phyloP scores from a whole-genome alignment of 2,888 invertebrate species.

The Gortyna flavago region DNA sequence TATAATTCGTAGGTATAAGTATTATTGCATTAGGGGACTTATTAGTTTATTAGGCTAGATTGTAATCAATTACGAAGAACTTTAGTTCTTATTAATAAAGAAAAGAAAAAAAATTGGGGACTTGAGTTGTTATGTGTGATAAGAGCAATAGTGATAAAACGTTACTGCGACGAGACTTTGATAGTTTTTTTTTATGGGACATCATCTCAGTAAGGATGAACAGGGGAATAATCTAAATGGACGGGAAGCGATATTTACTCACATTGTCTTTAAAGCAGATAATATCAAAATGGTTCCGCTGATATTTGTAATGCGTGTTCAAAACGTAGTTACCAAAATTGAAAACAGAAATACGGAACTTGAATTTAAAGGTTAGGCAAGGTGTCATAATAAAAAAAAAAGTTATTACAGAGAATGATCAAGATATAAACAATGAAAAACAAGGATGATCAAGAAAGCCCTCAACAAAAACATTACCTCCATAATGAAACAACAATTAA shows the following conservation, averaged over 20 bases:
- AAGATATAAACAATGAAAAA: not conserved
- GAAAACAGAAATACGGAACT: not conserved
- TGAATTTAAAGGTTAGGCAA: not conserved
- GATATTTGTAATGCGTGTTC: not conserved
- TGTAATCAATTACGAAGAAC: too few relatives aligned
- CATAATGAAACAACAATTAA: conserved; percentile 55
- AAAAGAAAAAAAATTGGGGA: too few relatives aligned
- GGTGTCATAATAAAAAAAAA: not conserved
- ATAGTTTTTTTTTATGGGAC: not conserved
- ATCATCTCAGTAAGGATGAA: not conserved
- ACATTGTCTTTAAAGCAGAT: not conserved
- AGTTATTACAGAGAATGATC: too few relatives aligned
- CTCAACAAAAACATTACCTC: conserved; percentile 37
- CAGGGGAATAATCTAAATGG: not conserved
- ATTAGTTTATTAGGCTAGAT: too few relatives aligned
- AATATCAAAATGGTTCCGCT: not conserved
- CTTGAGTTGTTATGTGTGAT: conserved; percentile 14
- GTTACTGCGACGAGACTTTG: conserved; percentile 1
- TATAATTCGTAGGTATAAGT: not conserved
- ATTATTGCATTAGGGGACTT: not conserved
- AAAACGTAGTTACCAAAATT: not conserved
- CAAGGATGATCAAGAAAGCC: not conserved
- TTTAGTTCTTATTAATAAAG: too few relatives aligned
- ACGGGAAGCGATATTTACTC: not conserved
- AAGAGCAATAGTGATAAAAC: not conserved